Percentiles rank a stretch among this genome's conserved stretches.
phyloP scores from a whole-genome alignment of 2,888 invertebrate genomes.

The Callosobruchus maculatus region DNA sequence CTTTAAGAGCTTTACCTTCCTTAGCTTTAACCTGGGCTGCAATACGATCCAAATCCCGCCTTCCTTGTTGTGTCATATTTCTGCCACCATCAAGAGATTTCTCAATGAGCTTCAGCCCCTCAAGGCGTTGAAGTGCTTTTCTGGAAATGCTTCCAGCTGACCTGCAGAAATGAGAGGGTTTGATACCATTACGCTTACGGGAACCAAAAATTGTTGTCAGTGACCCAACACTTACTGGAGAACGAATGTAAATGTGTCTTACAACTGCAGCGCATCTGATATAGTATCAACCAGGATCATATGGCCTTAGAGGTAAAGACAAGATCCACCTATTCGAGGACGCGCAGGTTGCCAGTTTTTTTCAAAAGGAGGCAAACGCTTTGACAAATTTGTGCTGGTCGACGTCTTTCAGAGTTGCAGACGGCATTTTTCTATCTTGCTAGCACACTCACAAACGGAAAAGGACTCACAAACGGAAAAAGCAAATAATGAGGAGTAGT shows the following conservation, averaged over 20 bases:
- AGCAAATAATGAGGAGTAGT: too few species aligned
- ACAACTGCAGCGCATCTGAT: slow-evolving; percentile 89
- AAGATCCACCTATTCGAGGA: slow-evolving; percentile 97
- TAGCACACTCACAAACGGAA: too few species aligned
- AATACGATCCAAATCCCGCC: slow-evolving; percentile 95
- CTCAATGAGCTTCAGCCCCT: slow-evolving; percentile 88
- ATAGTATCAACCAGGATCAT: slow-evolving; percentile 98
- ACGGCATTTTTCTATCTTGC: slow-evolving; percentile 73
- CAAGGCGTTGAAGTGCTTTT: slow-evolving; percentile 90
- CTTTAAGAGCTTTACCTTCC: slow-evolving; percentile 43
- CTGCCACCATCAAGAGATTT: slow-evolving; percentile 88
- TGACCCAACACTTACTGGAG: slow-evolving; percentile 93
- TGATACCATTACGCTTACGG: slow-evolving; percentile 92
- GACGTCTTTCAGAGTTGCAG: slow-evolving; percentile 96
- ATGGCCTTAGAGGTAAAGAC: slow-evolving; percentile 95
- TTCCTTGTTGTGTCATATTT: slow-evolving; percentile 83
- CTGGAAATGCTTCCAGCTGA: slow-evolving; percentile 88
- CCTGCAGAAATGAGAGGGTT: slow-evolving; percentile 91
- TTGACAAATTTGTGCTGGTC: slow-evolving; percentile 97
- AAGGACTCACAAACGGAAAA: too few species aligned
- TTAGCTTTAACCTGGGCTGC: slow-evolving; percentile 85
- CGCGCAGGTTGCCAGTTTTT: slow-evolving; percentile 93
- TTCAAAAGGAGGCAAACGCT: slow-evolving; percentile 93
- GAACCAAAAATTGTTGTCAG: slow-evolving; percentile 97
- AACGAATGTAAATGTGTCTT: slow-evolving; percentile 92